Conservation (phyloP, 2,888 invertebrate genomes). For the Plebejus argus region DNA sequence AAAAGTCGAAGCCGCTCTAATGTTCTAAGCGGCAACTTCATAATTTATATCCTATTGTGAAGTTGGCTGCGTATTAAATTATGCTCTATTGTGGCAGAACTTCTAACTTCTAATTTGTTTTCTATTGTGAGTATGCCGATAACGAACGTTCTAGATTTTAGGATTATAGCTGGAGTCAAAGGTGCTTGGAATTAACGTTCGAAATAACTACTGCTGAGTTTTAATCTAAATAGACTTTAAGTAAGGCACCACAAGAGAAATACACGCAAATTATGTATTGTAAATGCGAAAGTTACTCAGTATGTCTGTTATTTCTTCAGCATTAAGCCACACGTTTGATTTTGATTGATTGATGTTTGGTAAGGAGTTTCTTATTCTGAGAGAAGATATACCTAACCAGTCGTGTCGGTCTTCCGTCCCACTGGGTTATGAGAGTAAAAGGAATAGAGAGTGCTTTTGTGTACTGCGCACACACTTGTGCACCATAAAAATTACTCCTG, state of each 20-base stretch:
- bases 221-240: background rate
- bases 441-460: too few species aligned
- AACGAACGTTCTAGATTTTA: slow-evolving; percentile 34
- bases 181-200: background rate
- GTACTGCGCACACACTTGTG: too few species aligned
- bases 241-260: too few species aligned
- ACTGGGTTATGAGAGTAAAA: too few species aligned
- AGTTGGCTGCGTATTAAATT: slow-evolving; percentile 46
- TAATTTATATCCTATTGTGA: slow-evolving; percentile 43
- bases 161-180: background rate
- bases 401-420: too few species aligned
- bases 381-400: too few species aligned
- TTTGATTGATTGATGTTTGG: too few species aligned
- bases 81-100: slow-evolving; percentile 46
- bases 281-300: background rate
- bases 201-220: background rate
- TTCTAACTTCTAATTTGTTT: slow-evolving; percentile 49
- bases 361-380: too few species aligned
- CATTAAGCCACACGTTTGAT: too few species aligned
- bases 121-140: slow-evolving; percentile 45
- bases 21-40: slow-evolving; percentile 37
- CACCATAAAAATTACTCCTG: too few species aligned
- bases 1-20: slow-evolving; percentile 33
- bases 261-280: background rate
- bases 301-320: too few species aligned